Evolutionary conservation across 2,888 invertebrate genomes (phyloP), one percentile per base, ranked within the genome.

Genomic region (Enchytraeus crypticus): DNA sequence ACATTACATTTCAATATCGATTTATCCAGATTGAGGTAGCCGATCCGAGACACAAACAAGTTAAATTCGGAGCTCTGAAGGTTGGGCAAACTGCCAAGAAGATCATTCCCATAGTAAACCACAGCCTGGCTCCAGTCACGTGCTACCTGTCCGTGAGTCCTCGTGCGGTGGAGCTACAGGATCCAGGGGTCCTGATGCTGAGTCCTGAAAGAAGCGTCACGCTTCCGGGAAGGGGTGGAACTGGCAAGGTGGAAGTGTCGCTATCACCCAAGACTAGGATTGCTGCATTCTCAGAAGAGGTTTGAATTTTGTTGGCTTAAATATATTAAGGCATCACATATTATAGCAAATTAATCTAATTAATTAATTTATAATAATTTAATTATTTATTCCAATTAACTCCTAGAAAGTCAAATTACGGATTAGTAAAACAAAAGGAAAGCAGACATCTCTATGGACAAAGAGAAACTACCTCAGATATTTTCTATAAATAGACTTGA

Each of bases 271-370:
- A 70, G 58, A 66, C 67, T 38, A 69, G 79, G 56, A 75, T 79
- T 45, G 72, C 75, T 26, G 74, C 73, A 63, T 79, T 79, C 61
- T 72, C 74, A 51, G 79, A 79, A 68, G 78, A 78, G 72, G 78
- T 78, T 61, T 57, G 68, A 57, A 18, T 54, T 34, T 51, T 23
- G 23, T 1, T n/a, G n/a, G n/a, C n/a, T n/a, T n/a, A n/a, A n/a
- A n/a, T n/a, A n/a, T n/a, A n/a, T n/a, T n/a, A n/a, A n/a, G n/a
- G n/a, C n/a, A n/a, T n/a, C n/a, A n/a, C n/a, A n/a, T n/a, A n/a
- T n/a, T n/a, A n/a, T n/a, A n/a, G n/a, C n/a, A n/a, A n/a, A n/a
- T n/a, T n/a, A n/a, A n/a, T n/a, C n/a, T n/a, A n/a, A n/a, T n/a
- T n/a, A n/a, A n/a, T n/a, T n/a, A n/a, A n/a, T n/a, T n/a, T n/a